phyloP scores from a whole-genome alignment of 2,888 invertebrate genomes.

The Ochropleura plecta region DNA sequence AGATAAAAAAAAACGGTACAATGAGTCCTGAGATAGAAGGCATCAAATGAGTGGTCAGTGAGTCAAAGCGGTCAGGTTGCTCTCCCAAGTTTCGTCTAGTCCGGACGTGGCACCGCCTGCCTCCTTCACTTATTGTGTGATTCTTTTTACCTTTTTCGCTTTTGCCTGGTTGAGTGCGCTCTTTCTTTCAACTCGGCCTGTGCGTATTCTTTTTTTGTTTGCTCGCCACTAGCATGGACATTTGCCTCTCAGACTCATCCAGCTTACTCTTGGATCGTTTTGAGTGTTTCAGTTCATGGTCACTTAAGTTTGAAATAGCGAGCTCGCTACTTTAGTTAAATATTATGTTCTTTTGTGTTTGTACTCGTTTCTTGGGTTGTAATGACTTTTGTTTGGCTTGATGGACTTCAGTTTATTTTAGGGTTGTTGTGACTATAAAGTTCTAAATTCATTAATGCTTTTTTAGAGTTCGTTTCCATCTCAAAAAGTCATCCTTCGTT shows the following conservation, averaged over 20 bases:
- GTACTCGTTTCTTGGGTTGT: constrained; percentile 35
- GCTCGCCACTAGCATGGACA: constrained; percentile 80
- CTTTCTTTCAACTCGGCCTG: constrained; percentile 79
- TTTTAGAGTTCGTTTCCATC: background rate
- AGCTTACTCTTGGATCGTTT: constrained; percentile 70
- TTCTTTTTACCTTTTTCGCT: constrained; percentile 82
- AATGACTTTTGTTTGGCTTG: constrained; percentile 46
- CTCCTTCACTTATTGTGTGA: constrained; percentile 82
- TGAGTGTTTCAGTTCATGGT: constrained; percentile 73
- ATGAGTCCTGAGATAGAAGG: constrained; percentile 38
- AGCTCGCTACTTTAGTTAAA: constrained; percentile 66
- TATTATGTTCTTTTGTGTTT: constrained; percentile 59
- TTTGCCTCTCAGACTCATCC: constrained; percentile 81
- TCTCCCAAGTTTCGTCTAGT: constrained; percentile 77
- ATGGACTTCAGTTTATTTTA: constrained; percentile 26
- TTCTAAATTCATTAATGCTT: constrained; percentile 16
- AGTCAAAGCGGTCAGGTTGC: constrained; percentile 78
- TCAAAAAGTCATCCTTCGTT: background rate
- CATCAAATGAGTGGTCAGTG: constrained; percentile 61
- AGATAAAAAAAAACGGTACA: constrained; percentile 46
- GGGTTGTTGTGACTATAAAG: background rate
- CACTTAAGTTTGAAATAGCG: constrained; percentile 71
- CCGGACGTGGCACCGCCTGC: constrained; percentile 79
- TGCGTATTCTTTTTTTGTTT: constrained; percentile 82
- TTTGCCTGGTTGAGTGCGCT: constrained; percentile 81